Percentiles rank a stretch among this genome's conserved stretches.
phyloP scores from a whole-genome alignment of 2,797 vertebrate species.

The Gymnoscopelus braueri region DNA sequence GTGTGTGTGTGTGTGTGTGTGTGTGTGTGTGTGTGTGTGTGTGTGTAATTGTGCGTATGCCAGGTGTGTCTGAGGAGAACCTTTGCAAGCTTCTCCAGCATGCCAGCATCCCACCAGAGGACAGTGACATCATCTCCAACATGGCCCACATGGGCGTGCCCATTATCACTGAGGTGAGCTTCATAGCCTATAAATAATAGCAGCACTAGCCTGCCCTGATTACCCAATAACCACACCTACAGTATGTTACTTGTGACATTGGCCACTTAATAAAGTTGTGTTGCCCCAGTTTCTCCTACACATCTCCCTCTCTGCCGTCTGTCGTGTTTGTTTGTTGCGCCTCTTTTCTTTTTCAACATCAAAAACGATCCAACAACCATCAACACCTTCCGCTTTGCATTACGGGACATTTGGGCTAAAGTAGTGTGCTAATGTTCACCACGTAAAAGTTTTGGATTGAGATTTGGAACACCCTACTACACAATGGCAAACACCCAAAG shows the following conservation, averaged over 20 bases:
- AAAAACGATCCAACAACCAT: too few relatives aligned
- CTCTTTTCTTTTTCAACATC: too few relatives aligned
- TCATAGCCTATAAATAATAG: constrained; percentile 47
- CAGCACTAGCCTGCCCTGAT: too few relatives aligned
- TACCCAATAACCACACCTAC: too few relatives aligned
- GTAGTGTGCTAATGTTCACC: too few relatives aligned
- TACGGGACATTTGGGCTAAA: too few relatives aligned
- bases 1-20: constrained; percentile 9
- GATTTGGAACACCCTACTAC: too few relatives aligned
- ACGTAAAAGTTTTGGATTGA: too few relatives aligned
- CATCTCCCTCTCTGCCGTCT: not conserved
- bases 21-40: constrained; percentile 7
- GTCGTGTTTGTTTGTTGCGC: too few relatives aligned
- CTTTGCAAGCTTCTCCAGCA: constrained; percentile 98
- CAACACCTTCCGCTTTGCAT: too few relatives aligned
- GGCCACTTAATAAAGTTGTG: not conserved
- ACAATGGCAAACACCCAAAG: too few relatives aligned
- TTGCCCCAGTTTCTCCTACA: not conserved
- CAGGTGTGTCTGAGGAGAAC: constrained; percentile 97
- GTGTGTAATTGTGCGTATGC: constrained; percentile 37
- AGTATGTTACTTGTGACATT: not conserved
- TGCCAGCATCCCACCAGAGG: constrained; percentile 95
- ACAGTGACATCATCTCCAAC: constrained; percentile 98
- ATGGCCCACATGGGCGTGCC: constrained; percentile 95
- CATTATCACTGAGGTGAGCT: constrained; percentile 92